Evolutionary conservation across 92 coral and sea anemone species (phyloP), one percentile per base, ranked within the genome.

Genomic region (Parazoanthus darwini): DNA sequence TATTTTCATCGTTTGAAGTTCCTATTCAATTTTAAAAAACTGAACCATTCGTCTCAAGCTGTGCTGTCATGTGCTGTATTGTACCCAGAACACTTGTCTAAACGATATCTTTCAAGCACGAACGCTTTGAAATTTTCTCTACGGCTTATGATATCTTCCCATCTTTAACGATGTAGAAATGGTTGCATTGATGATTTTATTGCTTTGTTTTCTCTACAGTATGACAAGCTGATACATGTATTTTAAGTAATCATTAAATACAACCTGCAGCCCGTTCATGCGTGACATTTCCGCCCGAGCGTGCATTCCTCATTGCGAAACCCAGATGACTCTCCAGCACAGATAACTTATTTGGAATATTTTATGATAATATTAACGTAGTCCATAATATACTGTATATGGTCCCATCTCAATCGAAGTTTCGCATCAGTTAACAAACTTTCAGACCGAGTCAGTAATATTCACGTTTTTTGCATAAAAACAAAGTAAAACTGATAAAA

Each of bases 201-300:
- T 58, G 5, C 8, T 63, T 63, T 63, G 0, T 63, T 63, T 63
- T 63, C 8, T 63, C 26, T 23, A 63, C 70, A 63, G 25, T 63
- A 3, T 63, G 25, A 3, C 25, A 20, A 63, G 70, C 15, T 22
- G 26, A 18, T 7, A 26, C 6, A 23, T 22, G 25, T 14, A 20
- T 63, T 63, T 63, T 15, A 2, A 14, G 16, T 58, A 58, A 1
- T 20, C 25, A 58, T 13, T 18, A 20, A 1, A 13, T 18, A 3
- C 70, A 63, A 18, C 25, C 7, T 29, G 33, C 33, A 4, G 14
- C n/a, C 22, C 10, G 14, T 18, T 67, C 16, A 80, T 36, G 85
- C 85, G 50, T 80, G 43, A 15, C 72, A 35, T 80, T 80, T 80
- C 85, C 85, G 85, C 73, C 72, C 85, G 51, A 56, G 71, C 46